phyloP scores from a whole-genome alignment of 2,888 invertebrate species.

The Agrochola litura region DNA sequence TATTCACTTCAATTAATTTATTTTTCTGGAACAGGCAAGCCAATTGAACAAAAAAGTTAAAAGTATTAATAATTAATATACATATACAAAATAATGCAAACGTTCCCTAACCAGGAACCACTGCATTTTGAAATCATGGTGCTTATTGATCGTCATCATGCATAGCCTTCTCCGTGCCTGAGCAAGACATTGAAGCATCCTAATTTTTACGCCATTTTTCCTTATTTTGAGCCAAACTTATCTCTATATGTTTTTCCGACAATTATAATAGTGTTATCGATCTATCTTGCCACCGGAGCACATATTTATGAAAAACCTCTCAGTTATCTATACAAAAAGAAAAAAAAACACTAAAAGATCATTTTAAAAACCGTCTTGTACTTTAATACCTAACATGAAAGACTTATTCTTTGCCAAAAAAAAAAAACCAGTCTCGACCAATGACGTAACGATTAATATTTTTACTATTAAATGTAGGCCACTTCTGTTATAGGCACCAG shows the following conservation, averaged over 20 bases:
- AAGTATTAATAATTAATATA: not conserved
- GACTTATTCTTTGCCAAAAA: not conserved
- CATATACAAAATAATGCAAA: not conserved
- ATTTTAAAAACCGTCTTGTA: not conserved
- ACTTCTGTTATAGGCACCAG: not conserved
- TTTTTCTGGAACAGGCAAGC: not conserved
- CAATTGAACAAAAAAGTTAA: not conserved
- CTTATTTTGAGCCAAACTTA: not conserved
- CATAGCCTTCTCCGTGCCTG: not conserved
- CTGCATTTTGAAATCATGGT: not conserved
- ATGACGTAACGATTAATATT: constrained; percentile 38
- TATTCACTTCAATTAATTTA: not conserved
- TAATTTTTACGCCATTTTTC: not conserved
- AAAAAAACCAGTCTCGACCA: not conserved
- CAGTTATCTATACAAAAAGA: not conserved
- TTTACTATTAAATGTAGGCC: constrained; percentile 29
- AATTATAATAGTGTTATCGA: not conserved
- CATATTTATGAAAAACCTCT: too few species aligned
- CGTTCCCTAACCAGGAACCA: not conserved
- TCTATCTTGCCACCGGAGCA: not conserved
- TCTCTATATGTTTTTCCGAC: not conserved
- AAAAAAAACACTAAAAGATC: not conserved
- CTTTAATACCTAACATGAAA: not conserved
- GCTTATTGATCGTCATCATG: not conserved
- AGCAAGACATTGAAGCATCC: not conserved